These are phyloP conservation scores for Polietes domitor DNA, from an alignment of 2,888 invertebrate species.

Conservation along the genomic window DNA sequence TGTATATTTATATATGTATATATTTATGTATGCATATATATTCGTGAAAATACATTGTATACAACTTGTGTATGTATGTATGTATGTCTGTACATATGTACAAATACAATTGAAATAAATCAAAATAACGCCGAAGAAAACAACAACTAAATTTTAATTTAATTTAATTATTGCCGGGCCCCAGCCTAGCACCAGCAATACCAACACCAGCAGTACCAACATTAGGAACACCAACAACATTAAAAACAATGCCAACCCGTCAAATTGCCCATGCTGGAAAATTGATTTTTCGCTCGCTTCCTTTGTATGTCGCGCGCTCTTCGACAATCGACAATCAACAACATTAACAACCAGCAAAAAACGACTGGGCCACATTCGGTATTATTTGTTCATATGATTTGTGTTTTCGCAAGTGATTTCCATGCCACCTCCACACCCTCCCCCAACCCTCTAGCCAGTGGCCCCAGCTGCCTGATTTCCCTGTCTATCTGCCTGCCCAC, in stretches of 20 bases:
- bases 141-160: conserved; percentile 17
- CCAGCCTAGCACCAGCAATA: background rate
- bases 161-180: conserved; percentile 21
- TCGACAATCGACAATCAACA: background rate
- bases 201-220: background rate
- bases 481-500: background rate
- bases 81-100: background rate
- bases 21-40: no score
- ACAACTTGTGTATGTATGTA: background rate
- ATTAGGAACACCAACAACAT: background rate
- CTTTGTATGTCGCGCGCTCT: background rate
- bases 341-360: background rate
- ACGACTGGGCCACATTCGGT: background rate
- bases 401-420: conserved; percentile 34
- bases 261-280: background rate
- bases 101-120: conserved; percentile 21
- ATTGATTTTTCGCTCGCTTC: conserved; percentile 12
- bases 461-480: background rate
- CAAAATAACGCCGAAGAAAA: conserved; percentile 12
- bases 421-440: background rate
- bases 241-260: conserved; percentile 5
- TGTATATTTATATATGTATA: background rate
- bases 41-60: background rate
- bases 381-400: conserved; percentile 23
- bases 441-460: background rate